Evolutionary conservation across 1,140 invertebrate species (phyloP).

Genomic region (Drosophila yakuba): DNA sequence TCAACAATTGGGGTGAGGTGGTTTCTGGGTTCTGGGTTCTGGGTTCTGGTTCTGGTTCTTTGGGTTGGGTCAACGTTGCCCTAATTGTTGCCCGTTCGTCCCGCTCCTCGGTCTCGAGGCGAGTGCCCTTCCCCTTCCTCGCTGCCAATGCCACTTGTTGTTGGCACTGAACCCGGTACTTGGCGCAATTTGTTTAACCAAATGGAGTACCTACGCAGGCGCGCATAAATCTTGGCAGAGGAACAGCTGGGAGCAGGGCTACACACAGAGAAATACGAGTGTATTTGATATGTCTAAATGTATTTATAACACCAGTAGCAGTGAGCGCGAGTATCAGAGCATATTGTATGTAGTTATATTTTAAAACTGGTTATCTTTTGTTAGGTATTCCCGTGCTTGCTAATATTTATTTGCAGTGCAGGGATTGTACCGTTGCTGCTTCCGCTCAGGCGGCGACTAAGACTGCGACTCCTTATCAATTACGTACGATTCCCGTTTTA

Average conservation of each 20-base stretch:
- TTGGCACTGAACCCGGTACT: conserved; percentile 38
- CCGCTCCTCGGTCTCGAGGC: not conserved
- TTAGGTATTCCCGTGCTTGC: not conserved
- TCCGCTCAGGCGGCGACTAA: conserved; percentile 12
- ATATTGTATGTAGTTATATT: no score
- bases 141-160: conserved; percentile 20
- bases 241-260: conserved; percentile 23
- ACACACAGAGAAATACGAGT: conserved; percentile 5
- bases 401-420: conserved; percentile 12
- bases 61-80: conserved; percentile 58
- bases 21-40: not conserved
- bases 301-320: not conserved
- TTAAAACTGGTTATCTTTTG: no score
- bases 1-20: conserved; percentile 15
- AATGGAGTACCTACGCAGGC: conserved; percentile 53
- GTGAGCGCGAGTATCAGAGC: no score
- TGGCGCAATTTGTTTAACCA: conserved; percentile 71
- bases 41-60: conserved; percentile 5
- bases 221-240: conserved; percentile 64
- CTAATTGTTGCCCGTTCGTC: conserved; percentile 65
- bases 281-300: not conserved
- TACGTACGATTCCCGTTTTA: conserved; percentile 80
- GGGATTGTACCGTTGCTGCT: conserved; percentile 39
- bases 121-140: not conserved
- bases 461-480: conserved; percentile 70